A percentile compares a stretch with the other conserved stretches of the same genome.
These are phyloP conservation scores for Anser brachyrhynchus DNA, from an alignment of 2,113 vertebrate species.

Conservation along the genomic window DNA sequence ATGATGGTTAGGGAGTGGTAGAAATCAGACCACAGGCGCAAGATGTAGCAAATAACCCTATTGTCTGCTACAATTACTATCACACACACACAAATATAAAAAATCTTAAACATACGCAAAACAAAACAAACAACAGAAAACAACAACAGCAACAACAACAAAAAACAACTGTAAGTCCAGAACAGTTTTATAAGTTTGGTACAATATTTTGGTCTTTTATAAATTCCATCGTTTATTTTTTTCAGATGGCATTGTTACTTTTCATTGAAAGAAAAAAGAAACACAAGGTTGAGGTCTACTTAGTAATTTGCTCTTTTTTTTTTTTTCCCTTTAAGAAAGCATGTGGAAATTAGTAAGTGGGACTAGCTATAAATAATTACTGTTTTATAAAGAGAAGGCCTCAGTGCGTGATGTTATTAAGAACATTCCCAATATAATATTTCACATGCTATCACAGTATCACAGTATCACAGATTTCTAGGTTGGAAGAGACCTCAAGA, in stretches of 20 bases:
- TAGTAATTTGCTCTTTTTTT: background rate
- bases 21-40: background rate
- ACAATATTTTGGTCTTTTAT: background rate
- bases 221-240: background rate
- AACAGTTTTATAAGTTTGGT: background rate
- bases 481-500: too few species aligned
- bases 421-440: background rate
- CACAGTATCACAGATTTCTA: too few species aligned
- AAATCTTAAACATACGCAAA: background rate
- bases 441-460: background rate
- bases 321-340: background rate
- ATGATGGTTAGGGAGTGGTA: accelerated
- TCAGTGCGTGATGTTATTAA: background rate
- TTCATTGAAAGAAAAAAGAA: background rate
- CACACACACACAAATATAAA: background rate
- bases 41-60: background rate
- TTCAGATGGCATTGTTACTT: background rate
- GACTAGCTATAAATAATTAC: background rate
- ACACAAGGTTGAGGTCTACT: background rate
- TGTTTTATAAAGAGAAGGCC: background rate
- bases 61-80: background rate
- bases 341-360: background rate
- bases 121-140: background rate
- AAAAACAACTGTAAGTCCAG: background rate
- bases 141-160: background rate